Evolutionary conservation across 2,888 invertebrate genomes (phyloP).

Genomic region (Hypsopygia costalis): DNA sequence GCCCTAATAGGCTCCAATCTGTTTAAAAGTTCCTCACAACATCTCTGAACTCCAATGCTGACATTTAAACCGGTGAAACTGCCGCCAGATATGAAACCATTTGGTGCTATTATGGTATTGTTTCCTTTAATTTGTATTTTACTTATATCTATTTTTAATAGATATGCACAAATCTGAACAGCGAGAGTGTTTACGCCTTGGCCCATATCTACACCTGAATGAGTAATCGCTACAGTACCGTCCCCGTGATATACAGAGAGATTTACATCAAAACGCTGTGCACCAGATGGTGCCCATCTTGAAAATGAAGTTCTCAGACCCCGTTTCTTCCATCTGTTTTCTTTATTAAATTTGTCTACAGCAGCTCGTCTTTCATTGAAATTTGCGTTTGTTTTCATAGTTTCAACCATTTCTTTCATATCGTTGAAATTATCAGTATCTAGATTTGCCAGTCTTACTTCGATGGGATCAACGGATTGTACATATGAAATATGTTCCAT

Average conservation of each 20-base stretch:
- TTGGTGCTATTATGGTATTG: conserved; percentile 81
- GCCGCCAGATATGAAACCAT: conserved; percentile 83
- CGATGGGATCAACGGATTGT: conserved; percentile 74
- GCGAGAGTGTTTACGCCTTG: conserved; percentile 88
- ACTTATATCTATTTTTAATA: conserved; percentile 82
- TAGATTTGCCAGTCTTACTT: conserved; percentile 77
- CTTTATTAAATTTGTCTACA: conserved; percentile 75
- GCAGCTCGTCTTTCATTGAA: conserved; percentile 65
- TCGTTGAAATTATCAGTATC: conserved; percentile 30
- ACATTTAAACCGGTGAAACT: conserved; percentile 84
- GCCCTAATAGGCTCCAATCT: conserved; percentile 60
- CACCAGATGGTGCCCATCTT: conserved; percentile 63
- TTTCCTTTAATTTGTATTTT: conserved; percentile 84
- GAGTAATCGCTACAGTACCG: conserved; percentile 82
- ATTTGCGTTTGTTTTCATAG: conserved; percentile 70
- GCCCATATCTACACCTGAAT: conserved; percentile 84
- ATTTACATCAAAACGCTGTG: conserved; percentile 52
- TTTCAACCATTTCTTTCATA: conserved; percentile 66
- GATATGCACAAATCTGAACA: conserved; percentile 83
- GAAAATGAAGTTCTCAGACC: conserved; percentile 82
- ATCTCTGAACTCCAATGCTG: conserved; percentile 69
- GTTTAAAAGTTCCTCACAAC: conserved; percentile 61
- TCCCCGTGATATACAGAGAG: conserved; percentile 82
- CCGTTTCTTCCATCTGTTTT: conserved; percentile 87
- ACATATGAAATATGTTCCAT: conserved; percentile 82